A percentile compares a stretch with the other conserved stretches of the same genome.
These are phyloP conservation scores for Muscicapa adusta DNA, from an alignment of 2,113 vertebrate genomes.

Conservation along the genomic window DNA sequence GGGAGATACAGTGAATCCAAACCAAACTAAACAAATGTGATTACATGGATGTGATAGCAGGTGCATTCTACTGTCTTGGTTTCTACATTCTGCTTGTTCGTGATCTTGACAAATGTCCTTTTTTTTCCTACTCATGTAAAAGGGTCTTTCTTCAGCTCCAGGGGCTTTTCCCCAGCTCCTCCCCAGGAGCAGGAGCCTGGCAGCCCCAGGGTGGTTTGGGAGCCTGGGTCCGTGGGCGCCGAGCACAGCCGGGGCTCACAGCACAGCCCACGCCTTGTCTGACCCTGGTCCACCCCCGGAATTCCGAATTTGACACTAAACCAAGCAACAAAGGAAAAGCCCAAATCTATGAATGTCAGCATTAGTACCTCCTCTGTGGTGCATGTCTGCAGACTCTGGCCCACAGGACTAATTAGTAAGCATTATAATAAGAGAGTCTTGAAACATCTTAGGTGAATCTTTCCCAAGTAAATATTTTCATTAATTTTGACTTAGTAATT, in stretches of 20 bases:
- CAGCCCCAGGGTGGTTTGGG: too few species aligned
- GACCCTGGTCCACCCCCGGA: not conserved
- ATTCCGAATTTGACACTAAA: not conserved
- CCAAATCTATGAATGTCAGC: not conserved
- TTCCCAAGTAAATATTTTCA: constrained; percentile 14
- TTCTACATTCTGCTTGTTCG: constrained; percentile 49
- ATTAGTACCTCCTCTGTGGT: not conserved
- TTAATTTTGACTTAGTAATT: constrained; percentile 2
- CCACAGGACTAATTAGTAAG: not conserved
- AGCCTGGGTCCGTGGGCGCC: too few species aligned
- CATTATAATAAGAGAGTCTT: not conserved
- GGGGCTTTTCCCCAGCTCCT: constrained; percentile 78
- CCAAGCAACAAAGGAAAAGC: not conserved
- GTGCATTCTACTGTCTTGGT: constrained; percentile 2
- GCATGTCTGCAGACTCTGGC: not conserved
- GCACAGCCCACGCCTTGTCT: not conserved
- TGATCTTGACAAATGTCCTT: constrained; percentile 62
- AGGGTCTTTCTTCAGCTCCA: constrained; percentile 68
- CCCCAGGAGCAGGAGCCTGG: constrained; percentile 44
- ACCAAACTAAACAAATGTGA: not conserved
- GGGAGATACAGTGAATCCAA: not conserved
- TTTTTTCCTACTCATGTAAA: constrained; percentile 55
- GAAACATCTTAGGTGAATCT: not conserved
- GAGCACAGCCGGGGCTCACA: not conserved
- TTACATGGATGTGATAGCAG: not conserved